These are phyloP conservation scores for Pangasius macronema DNA, from an alignment of 2,797 vertebrate species.

Conservation along the genomic window DNA sequence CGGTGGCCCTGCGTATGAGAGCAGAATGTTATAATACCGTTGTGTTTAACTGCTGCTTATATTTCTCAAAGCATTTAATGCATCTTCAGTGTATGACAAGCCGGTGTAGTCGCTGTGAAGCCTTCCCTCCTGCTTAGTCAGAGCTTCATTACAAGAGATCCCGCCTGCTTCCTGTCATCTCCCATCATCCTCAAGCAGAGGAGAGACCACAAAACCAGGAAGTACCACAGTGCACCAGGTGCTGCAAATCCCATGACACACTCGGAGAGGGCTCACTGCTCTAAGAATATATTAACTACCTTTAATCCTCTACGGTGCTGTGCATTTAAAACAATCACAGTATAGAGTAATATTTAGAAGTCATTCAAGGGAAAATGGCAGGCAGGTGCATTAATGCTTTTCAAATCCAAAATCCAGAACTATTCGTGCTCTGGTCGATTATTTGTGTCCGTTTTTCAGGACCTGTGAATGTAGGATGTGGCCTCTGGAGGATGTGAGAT, in stretches of 20 bases:
- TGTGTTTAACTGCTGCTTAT: background rate
- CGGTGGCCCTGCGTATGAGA: background rate
- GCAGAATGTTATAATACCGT: background rate
- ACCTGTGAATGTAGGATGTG: background rate
- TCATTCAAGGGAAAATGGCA: background rate
- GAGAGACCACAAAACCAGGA: slow-evolving; percentile 38
- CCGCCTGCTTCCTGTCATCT: slow-evolving; percentile 54
- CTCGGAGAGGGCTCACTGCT: slow-evolving; percentile 7
- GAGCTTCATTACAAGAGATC: slow-evolving; percentile 53
- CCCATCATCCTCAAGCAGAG: slow-evolving; percentile 55
- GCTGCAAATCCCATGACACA: slow-evolving; percentile 37
- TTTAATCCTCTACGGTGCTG: background rate
- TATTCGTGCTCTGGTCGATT: background rate
- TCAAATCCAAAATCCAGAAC: background rate
- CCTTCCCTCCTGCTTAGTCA: slow-evolving; percentile 21
- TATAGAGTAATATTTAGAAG: background rate
- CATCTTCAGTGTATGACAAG: background rate
- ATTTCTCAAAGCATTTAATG: slow-evolving; percentile 25
- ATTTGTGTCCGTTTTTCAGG: background rate
- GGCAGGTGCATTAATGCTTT: background rate
- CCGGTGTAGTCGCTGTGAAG: background rate
- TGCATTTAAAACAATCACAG: too few species aligned
- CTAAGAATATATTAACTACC: background rate
- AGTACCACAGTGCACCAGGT: slow-evolving; percentile 43
- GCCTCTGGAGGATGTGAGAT: background rate